phyloP scores from a whole-genome alignment of 2,113 vertebrate species.

The Misgurnus mizolepis region DNA sequence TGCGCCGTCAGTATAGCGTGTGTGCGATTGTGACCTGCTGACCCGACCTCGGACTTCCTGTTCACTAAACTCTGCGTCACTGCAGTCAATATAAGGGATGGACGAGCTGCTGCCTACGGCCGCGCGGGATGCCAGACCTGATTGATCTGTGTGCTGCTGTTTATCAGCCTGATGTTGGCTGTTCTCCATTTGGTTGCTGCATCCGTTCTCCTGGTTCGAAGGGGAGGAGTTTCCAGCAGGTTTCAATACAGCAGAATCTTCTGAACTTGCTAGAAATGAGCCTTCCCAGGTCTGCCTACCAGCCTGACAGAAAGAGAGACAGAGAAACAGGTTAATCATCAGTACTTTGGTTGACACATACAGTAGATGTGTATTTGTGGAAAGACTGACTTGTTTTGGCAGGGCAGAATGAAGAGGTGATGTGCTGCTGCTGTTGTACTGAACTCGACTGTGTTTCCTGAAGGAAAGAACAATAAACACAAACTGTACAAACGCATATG shows the following conservation, averaged over 20 bases:
- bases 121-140: conserved; percentile 92
- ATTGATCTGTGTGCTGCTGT: conserved; percentile 73
- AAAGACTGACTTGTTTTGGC: conserved; percentile 88
- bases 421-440: conserved; percentile 83
- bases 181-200: conserved; percentile 63
- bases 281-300: conserved; percentile 78
- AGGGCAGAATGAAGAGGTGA: conserved; percentile 82
- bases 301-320: conserved; percentile 66
- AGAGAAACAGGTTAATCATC: neutral
- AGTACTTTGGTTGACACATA: neutral
- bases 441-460: conserved; percentile 97
- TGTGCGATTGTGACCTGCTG: conserved; percentile 78
- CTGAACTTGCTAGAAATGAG: conserved; percentile 65
- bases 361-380: neutral
- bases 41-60: conserved; percentile 78
- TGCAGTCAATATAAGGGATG: conserved; percentile 87
- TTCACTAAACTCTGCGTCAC: conserved; percentile 84
- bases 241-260: conserved; percentile 71
- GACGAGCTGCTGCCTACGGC: conserved; percentile 82
- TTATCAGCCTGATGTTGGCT: conserved; percentile 69
- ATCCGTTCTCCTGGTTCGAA: conserved; percentile 75
- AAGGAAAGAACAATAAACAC: conserved; percentile 56
- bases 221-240: conserved; percentile 76
- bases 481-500: conserved; percentile 5
- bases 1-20: conserved; percentile 76